Evolutionary conservation across 2,797 vertebrate genomes (phyloP), one percentile per base, ranked within the genome.

Genomic region (Tokudaia tokunoshimensis): DNA sequence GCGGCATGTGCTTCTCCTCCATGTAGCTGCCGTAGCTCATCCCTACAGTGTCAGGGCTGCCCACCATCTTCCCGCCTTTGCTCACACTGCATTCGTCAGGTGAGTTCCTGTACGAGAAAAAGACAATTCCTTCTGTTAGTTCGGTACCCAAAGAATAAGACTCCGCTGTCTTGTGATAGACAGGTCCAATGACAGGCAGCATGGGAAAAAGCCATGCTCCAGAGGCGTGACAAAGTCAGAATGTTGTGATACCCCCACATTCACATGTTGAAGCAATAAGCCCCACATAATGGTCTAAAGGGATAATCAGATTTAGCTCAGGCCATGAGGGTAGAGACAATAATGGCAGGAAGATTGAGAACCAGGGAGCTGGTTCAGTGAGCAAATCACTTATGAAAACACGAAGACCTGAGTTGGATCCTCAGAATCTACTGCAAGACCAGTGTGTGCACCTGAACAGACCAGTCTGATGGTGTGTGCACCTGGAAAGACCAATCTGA

Each of bases 21-120:
- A 99, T 98, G 98, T 99, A 99, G 98, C 96, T 99, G 97, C 99
- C 98, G 83, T 99, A 99, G 98, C 95, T 99, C 98, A 99, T 99
- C 52, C 99, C 98, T 37, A 99, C 98, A 0, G 95, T 95, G 17
- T 99, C 99, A 0, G 98, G 98, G 94, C 98, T 96, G 88, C 98
- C 98, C 93, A 98, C 97, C 98, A 99, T 98, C 98, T 99, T 99
- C 92, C 99, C 99, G 47, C 98, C 99, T 98, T 99, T 99, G 80
- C 98, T 98, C 97, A 99, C 97, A 1, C 98, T 98, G 98, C 99
- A 99, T 94, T 99, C 98, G 70, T 99, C 99, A 15, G 99, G 99
- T 92, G 99, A 99, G 98, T 98, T 99, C 98, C 99, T 99, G 98
- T 34, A 76, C 44, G 97, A 93, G 94, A 47, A 97, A 95, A 97